Conservation (phyloP, 1,140 invertebrate species). For the Hylyphantes graminicola region DNA sequence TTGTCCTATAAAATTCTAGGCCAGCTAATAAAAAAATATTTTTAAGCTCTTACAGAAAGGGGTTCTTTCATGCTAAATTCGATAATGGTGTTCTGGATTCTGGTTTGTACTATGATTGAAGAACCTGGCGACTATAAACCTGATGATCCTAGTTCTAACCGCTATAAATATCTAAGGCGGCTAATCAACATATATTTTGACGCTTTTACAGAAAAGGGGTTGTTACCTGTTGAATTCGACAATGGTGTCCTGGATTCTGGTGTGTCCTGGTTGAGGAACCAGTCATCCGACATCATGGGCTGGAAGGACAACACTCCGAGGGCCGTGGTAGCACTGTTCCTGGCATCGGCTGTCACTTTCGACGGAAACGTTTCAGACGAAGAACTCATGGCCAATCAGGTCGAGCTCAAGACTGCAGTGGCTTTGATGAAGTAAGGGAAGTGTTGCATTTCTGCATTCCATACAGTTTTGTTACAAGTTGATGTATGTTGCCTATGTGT, state of each 20-base stretch:
- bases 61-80: too few relatives aligned
- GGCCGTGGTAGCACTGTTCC: neutral
- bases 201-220: neutral
- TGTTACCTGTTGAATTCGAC: neutral
- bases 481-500: too few relatives aligned
- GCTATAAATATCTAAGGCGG: too few relatives aligned
- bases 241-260: neutral
- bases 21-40: too few relatives aligned
- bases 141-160: too few relatives aligned
- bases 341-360: neutral
- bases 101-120: too few relatives aligned
- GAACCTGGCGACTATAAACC: too few relatives aligned
- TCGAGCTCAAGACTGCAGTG: neutral
- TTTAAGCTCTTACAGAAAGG: too few relatives aligned
- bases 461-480: too few relatives aligned
- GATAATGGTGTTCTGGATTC: too few relatives aligned
- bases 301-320: neutral
- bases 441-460: neutral
- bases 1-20: too few relatives aligned
- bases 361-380: slow-evolving; percentile 6
- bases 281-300: neutral
- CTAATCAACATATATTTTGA: too few relatives aligned
- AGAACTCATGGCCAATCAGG: slow-evolving; percentile 19
- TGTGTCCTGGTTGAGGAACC: neutral
- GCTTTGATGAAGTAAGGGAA: neutral